These are phyloP conservation scores for Labeo rohita DNA, from an alignment of 2,113 vertebrate genomes.

Conservation along the genomic window DNA sequence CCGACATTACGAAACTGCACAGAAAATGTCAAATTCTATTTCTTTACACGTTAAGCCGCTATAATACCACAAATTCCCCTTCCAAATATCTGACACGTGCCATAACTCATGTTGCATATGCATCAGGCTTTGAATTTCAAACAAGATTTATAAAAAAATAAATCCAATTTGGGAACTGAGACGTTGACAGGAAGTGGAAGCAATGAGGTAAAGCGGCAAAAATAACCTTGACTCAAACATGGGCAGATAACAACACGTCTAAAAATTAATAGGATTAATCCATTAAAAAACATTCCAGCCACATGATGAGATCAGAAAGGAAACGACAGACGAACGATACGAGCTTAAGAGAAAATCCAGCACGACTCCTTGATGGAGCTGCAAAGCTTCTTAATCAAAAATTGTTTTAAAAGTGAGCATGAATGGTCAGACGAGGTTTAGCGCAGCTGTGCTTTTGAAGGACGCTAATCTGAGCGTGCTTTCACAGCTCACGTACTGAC, in stretches of 20 bases:
- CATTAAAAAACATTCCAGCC: neutral
- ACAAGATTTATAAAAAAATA: neutral
- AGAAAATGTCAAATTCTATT: slow-evolving; percentile 13
- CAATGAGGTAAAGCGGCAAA: neutral
- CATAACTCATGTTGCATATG: neutral
- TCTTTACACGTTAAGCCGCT: neutral
- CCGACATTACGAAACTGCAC: neutral
- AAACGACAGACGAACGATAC: neutral
- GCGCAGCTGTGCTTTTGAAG: neutral
- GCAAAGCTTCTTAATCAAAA: slow-evolving; percentile 32
- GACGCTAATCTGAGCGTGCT: neutral
- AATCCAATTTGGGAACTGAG: slow-evolving; percentile 40
- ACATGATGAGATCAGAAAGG: neutral
- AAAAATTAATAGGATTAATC: slow-evolving; percentile 28
- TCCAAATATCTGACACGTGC: neutral
- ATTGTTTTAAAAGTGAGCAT: neutral
- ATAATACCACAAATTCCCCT: neutral
- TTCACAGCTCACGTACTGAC: neutral
- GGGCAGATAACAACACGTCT: neutral
- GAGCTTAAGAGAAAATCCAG: neutral
- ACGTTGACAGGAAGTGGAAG: neutral
- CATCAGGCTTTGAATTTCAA: neutral
- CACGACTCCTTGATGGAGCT: neutral
- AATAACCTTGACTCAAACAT: slow-evolving; percentile 16
- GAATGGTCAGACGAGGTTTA: neutral